These are phyloP conservation scores for Microctonus hyperodae DNA, from an alignment of 2,888 invertebrate genomes.

Conservation along the genomic window DNA sequence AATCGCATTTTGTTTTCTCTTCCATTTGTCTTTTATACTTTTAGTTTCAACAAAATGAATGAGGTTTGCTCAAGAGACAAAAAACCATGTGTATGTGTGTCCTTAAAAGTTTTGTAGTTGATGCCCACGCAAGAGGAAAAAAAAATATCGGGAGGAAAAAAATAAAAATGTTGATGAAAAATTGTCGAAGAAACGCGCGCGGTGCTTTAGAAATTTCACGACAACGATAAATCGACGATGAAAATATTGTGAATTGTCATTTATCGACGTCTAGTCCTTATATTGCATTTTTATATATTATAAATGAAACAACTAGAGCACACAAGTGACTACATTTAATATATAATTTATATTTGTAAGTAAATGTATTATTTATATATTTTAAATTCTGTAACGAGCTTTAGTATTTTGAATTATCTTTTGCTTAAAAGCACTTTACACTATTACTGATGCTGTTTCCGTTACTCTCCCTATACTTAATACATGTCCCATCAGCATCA, in stretches of 20 bases:
- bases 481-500: neutral
- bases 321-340: neutral
- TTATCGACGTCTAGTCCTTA: neutral
- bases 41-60: conserved; percentile 19
- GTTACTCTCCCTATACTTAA: neutral
- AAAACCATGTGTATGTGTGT: neutral
- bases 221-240: neutral
- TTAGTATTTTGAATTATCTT: neutral
- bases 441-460: neutral
- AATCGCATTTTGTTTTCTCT: conserved; percentile 32
- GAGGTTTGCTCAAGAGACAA: conserved; percentile 20
- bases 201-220: neutral
- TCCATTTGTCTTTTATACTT: conserved; percentile 31
- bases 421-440: neutral
- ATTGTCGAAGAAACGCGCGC: neutral
- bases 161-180: neutral
- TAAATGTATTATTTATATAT: no score
- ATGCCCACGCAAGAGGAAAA: neutral
- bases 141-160: neutral
- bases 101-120: conserved; percentile 7
- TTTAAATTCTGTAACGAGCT: neutral
- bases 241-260: neutral
- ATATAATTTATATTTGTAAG: no score
- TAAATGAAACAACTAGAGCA: neutral
- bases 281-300: neutral